A percentile compares a stretch with the other conserved stretches of the same genome.
Conservation (phyloP, 2,113 vertebrate species). For the Pao palembangensis region DNA sequence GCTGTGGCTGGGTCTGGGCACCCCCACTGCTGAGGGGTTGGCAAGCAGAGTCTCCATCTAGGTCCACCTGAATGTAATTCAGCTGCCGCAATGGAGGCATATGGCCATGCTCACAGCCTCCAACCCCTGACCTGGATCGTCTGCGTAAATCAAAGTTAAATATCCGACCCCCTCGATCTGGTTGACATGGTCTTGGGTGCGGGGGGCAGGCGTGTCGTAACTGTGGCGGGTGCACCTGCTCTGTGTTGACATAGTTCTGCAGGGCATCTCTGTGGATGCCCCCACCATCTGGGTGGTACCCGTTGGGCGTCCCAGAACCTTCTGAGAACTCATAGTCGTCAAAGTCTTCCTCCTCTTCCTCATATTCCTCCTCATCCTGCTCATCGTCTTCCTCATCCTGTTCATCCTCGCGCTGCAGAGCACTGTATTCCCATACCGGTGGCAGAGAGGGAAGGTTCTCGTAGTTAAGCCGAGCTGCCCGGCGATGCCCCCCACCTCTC, state of each 20-base stretch:
- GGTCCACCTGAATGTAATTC: conserved; percentile 98
- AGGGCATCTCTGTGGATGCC: conserved; percentile 79
- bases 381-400: conserved; percentile 78
- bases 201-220: conserved; percentile 65
- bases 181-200: conserved; percentile 64
- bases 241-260: conserved; percentile 83
- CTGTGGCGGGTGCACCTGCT: conserved; percentile 69
- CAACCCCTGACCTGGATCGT: conserved; percentile 64
- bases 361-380: conserved; percentile 75
- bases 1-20: conserved; percentile 62
- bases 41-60: conserved; percentile 80
- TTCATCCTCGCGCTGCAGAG: conserved; percentile 76
- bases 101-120: conserved; percentile 71
- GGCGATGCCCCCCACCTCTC: conserved; percentile 76
- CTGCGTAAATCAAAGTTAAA: conserved; percentile 94
- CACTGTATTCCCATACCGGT: conserved; percentile 90
- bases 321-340: conserved; percentile 80
- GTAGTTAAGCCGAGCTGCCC: conserved; percentile 88
- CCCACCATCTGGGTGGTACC: conserved; percentile 83
- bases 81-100: conserved; percentile 87
- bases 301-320: conserved; percentile 81
- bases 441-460: conserved; percentile 95
- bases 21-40: conserved; percentile 71
- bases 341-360: conserved; percentile 78
- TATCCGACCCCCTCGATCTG: conserved; percentile 73